These are phyloP conservation scores for Bos indicus DNA, from an alignment of 2,113 vertebrate species.

Conservation along the genomic window DNA sequence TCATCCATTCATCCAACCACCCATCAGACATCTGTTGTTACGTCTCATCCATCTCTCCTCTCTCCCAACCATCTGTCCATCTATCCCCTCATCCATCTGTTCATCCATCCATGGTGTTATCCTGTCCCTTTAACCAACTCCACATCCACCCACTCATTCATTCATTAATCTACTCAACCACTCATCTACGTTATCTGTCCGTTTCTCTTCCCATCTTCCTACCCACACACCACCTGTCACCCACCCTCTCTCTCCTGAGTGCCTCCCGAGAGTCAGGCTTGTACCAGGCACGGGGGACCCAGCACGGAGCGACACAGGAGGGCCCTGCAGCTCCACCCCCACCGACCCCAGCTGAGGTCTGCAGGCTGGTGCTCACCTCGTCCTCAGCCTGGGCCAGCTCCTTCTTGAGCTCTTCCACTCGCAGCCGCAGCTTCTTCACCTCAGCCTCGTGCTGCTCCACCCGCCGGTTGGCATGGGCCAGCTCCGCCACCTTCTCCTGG, in stretches of 20 bases:
- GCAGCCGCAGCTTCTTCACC: constrained; percentile 94
- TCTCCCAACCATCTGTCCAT: background rate
- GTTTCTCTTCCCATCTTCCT: background rate
- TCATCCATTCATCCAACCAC: background rate
- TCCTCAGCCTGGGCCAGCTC: constrained; percentile 97
- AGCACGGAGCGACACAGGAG: accelerated
- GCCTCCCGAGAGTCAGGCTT: background rate
- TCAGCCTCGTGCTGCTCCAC: constrained; percentile 94
- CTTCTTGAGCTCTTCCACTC: constrained; percentile 98
- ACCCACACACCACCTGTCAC: background rate
- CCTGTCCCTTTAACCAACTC: background rate
- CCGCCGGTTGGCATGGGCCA: constrained; percentile 90
- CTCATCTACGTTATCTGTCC: background rate
- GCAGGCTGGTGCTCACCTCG: constrained; percentile 78
- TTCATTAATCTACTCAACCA: background rate
- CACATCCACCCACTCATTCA: background rate
- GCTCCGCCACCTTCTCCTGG: constrained; percentile 93
- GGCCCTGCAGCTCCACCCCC: too few species aligned
- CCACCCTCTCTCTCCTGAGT: background rate
- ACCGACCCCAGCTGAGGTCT: accelerated
- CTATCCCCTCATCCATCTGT: background rate
- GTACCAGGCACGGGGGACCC: accelerated
- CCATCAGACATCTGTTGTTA: background rate
- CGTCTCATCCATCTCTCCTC: background rate
- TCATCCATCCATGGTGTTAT: background rate